Conservation (phyloP, 2,888 invertebrate species). For the Hypomecis atomaria region DNA sequence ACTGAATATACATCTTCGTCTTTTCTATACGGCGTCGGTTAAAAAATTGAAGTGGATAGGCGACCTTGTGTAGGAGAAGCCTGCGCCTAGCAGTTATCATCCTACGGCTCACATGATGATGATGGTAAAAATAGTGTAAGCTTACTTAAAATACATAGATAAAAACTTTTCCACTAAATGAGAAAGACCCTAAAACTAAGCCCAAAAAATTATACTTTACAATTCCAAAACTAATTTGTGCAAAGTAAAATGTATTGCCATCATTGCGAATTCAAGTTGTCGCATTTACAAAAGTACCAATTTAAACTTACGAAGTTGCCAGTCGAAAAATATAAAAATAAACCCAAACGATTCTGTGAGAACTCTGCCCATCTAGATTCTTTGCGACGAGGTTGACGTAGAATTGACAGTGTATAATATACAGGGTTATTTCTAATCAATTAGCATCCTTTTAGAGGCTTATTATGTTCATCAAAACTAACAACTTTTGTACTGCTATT, state of each 20-base stretch:
- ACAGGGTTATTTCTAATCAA: too few species aligned
- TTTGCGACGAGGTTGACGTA: neutral
- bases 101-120: too few species aligned
- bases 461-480: too few species aligned
- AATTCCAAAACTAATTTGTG: conserved; percentile 2
- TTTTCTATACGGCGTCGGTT: too few species aligned
- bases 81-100: too few species aligned
- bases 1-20: too few species aligned
- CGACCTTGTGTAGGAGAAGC: too few species aligned
- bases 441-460: too few species aligned
- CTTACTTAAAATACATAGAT: neutral
- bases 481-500: too few species aligned
- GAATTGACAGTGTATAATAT: too few species aligned
- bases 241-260: conserved; percentile 7
- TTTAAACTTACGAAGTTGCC: conserved; percentile 13
- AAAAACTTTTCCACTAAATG: neutral
- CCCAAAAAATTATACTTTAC: conserved; percentile 1
- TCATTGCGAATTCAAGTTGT: conserved; percentile 14
- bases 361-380: conserved; percentile 11
- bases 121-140: too few species aligned
- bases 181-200: neutral
- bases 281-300: conserved; percentile 13
- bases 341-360: conserved; percentile 3
- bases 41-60: too few species aligned
- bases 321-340: conserved; percentile 13